Evolutionary conservation across 2,113 vertebrate genomes (phyloP), one percentile per base, ranked within the genome.

Genomic region (Holacanthus passer): DNA sequence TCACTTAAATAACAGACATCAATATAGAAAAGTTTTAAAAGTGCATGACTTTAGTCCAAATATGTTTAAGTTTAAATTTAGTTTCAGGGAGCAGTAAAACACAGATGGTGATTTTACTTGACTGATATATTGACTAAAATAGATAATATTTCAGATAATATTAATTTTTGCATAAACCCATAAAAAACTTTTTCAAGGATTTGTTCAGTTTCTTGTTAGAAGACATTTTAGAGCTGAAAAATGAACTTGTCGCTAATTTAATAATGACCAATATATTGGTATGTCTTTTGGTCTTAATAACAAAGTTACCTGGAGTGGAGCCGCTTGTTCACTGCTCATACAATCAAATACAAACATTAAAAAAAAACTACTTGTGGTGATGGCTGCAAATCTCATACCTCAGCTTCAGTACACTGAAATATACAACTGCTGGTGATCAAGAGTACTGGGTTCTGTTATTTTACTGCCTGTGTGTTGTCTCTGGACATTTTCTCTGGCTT

Each of bases 1-100:
- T 77, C 77, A 83, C 69, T 83, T 80, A 81, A 85, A 87, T 73
- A 81, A 71, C 66, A 68, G 43, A 39, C 37, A 41, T 77, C 56
- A 82, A 43, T 78, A 69, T 50, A 56, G 74, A 70, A 53, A 88
- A 79, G 78, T 90, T 69, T 77, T 75, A 17, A 47, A 43, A n/a
- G 35, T 56, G 67, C 27, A 81, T 60, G 63, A 75, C 63, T 83
- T 77, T 79, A 72, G 77, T 87, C 74, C 60, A 79, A 76, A 82
- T 88, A 56, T 71, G 52, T 87, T 87, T 82, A 86, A n/a, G n/a
- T n/a, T n/a, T n/a, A n/a, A n/a, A n/a, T n/a, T n/a, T n/a, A n/a
- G n/a, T n/a, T n/a, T n/a, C n/a, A n/a, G n/a, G n/a, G n/a, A n/a
- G n/a, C n/a, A n/a, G n/a, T 19, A 11, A 41, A 41, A 22, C 20